These are phyloP conservation scores for Brachypterus glaber DNA, from an alignment of 2,888 invertebrate genomes.

Conservation along the genomic window DNA sequence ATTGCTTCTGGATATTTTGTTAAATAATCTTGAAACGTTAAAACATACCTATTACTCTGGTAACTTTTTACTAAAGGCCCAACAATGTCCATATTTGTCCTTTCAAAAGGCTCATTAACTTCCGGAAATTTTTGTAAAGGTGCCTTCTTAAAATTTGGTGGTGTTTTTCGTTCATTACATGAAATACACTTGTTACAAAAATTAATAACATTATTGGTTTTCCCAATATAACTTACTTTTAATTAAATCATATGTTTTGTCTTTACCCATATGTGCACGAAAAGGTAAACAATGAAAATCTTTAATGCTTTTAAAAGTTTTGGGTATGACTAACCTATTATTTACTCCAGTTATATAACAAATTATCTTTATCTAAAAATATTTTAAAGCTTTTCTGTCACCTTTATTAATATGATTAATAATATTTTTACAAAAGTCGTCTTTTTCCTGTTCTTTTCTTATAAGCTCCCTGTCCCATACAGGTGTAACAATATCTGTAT, in stretches of 20 bases:
- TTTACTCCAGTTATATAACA: neutral
- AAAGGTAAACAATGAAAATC: constrained; percentile 20
- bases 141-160: constrained; percentile 17
- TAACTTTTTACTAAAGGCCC: constrained; percentile 21
- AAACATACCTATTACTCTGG: constrained; percentile 23
- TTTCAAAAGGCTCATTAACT: constrained; percentile 19
- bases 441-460: neutral
- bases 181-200: constrained; percentile 21
- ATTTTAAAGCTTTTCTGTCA: neutral
- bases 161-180: constrained; percentile 23
- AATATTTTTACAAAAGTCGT: constrained; percentile 5
- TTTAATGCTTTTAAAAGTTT: constrained; percentile 13
- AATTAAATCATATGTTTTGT: constrained; percentile 23
- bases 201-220: constrained; percentile 18
- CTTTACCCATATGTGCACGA: constrained; percentile 25
- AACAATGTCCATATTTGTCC: constrained; percentile 24
- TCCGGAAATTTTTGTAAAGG: constrained; percentile 19
- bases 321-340: constrained; percentile 10
- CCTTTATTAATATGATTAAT: neutral
- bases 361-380: neutral
- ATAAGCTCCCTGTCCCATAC: constrained; percentile 3
- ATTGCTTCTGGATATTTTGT: constrained; percentile 26
- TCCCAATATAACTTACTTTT: constrained; percentile 23
- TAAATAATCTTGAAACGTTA: constrained; percentile 25
- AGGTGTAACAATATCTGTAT: neutral